Evolutionary conservation across 2,113 vertebrate genomes (phyloP).

Genomic region (Cryptomyrus ogoouensis): DNA sequence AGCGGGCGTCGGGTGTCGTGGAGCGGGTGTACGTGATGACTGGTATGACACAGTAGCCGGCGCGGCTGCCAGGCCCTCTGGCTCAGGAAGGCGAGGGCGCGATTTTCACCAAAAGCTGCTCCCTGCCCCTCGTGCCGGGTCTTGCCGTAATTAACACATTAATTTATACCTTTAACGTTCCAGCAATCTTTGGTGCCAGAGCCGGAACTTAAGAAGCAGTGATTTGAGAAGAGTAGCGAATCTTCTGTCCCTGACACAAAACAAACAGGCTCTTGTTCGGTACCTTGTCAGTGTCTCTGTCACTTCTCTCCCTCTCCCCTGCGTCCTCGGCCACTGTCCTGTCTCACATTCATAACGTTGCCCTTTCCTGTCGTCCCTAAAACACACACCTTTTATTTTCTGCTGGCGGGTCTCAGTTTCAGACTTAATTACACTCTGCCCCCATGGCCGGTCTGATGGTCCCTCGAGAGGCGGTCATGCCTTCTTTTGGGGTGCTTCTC

Average conservation of each 20-base stretch:
- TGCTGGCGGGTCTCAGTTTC: constrained; percentile 79
- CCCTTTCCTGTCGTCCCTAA: constrained; percentile 22
- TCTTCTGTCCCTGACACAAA: background rate
- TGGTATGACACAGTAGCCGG: background rate
- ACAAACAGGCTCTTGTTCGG: background rate
- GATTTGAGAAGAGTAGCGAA: background rate
- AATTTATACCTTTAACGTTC: background rate
- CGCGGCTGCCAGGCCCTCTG: background rate
- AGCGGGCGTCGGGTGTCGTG: too few relatives aligned
- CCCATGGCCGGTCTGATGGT: constrained; percentile 28
- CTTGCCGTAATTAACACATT: constrained; percentile 2
- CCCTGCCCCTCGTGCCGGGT: background rate
- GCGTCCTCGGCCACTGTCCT: background rate
- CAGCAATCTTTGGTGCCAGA: background rate
- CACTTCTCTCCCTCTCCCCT: background rate
- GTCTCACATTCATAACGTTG: background rate
- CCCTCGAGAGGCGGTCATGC: constrained; percentile 98
- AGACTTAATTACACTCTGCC: constrained; percentile 77
- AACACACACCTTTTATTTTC: constrained; percentile 66
- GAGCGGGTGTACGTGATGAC: background rate
- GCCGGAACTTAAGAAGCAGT: background rate
- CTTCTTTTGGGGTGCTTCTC: constrained; percentile 95
- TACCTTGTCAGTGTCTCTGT: background rate
- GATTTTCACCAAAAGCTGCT: background rate
- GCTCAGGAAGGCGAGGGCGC: background rate